These are phyloP conservation scores for Cliona cf. orientalis DNA, from an alignment of 37 sponge, comb jelly and placozoan species.

Conservation along the genomic window DNA sequence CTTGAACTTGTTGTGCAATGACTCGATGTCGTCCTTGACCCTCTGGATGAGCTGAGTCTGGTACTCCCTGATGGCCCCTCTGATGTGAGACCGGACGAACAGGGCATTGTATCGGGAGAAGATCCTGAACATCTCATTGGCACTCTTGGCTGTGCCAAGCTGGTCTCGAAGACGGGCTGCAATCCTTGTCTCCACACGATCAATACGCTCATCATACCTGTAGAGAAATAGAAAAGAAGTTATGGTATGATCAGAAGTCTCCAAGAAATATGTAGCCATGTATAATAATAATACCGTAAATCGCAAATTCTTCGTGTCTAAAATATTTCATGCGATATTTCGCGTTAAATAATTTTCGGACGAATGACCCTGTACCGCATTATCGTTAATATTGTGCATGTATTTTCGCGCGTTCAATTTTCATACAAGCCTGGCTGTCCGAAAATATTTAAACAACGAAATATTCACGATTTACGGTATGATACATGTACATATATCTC, in stretches of 20 bases:
- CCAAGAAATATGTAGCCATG: background rate
- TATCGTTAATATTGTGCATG: too few species aligned
- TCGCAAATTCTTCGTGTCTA: too few species aligned
- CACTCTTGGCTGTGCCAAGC: slow-evolving; percentile 98
- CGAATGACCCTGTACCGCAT: too few species aligned
- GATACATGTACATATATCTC: too few species aligned
- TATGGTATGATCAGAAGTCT: background rate
- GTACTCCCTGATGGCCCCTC: slow-evolving; percentile 98
- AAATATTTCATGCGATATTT: too few species aligned
- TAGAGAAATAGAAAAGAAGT: background rate
- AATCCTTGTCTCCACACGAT: slow-evolving; percentile 96
- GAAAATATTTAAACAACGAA: too few species aligned
- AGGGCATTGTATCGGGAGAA: slow-evolving; percentile 99
- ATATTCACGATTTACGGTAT: too few species aligned
- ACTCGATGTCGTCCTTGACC: slow-evolving; percentile 99
- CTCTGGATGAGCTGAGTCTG: slow-evolving; percentile 98
- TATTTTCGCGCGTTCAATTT: too few species aligned
- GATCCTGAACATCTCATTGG: slow-evolving; percentile 99
- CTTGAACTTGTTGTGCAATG: slow-evolving; percentile 97
- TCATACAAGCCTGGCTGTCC: too few species aligned
- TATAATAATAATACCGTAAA: too few species aligned
- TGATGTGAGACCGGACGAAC: slow-evolving; percentile 96
- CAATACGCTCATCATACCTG: slow-evolving; percentile 96
- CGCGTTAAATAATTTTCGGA: too few species aligned
- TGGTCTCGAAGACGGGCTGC: slow-evolving; percentile 97